Conservation (phyloP, 64 coral and sea anemone genomes). For the Dendronephthya gigantea region DNA sequence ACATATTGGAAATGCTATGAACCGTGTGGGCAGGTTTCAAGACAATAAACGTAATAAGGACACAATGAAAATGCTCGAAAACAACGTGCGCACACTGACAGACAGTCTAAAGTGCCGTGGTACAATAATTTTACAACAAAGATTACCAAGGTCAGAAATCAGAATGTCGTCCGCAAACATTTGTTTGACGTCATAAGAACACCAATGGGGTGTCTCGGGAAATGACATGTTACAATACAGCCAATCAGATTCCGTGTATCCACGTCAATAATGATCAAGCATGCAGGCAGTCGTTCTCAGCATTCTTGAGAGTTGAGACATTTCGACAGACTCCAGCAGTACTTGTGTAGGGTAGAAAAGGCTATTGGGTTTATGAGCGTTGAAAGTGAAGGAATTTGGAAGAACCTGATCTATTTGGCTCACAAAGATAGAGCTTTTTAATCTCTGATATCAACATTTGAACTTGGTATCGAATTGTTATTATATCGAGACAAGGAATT, state of each 20-base stretch:
- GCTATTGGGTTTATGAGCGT: not conserved
- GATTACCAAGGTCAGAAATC: slow-evolving; percentile 15
- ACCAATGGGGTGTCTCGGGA: slow-evolving; percentile 12
- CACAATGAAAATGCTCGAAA: no score
- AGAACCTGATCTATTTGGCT: not conserved
- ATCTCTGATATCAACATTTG: not conserved
- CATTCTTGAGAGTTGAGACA: not conserved
- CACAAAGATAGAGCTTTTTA: not conserved
- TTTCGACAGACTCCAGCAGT: not conserved
- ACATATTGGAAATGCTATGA: no score
- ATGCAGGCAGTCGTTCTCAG: not conserved
- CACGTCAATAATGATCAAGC: not conserved
- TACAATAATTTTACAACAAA: not conserved
- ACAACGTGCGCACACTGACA: no score
- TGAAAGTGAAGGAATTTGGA: not conserved
- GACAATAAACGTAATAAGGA: no score
- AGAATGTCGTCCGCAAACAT: not conserved
- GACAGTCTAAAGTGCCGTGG: no score
- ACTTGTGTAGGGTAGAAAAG: not conserved
- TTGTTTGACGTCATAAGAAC: not conserved
- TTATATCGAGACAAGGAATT: not conserved
- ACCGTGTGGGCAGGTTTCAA: no score
- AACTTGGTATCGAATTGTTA: not conserved
- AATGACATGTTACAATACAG: not conserved
- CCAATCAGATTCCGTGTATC: not conserved